These are phyloP conservation scores for Bombus affinis DNA, from an alignment of 1,140 invertebrate species.

Conservation along the genomic window DNA sequence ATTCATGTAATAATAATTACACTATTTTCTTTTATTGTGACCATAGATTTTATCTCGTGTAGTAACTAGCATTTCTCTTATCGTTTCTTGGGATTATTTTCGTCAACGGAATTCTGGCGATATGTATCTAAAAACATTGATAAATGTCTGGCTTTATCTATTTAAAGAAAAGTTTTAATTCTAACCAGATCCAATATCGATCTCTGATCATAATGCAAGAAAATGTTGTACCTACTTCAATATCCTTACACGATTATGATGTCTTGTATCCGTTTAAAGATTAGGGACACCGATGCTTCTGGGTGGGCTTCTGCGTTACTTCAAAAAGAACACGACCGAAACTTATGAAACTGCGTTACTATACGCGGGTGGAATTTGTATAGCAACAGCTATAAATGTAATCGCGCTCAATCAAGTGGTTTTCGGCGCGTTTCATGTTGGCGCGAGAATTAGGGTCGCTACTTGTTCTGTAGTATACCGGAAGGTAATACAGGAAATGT, in stretches of 20 bases:
- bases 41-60: not conserved
- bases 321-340: slow-evolving; percentile 76
- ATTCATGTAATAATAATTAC: not conserved
- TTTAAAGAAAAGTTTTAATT: not conserved
- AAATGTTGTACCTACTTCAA: not conserved
- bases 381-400: slow-evolving; percentile 82
- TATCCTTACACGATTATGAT: not conserved
- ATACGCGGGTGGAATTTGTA: slow-evolving; percentile 85
- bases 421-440: slow-evolving; percentile 84
- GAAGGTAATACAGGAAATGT: slow-evolving; percentile 80
- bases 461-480: slow-evolving; percentile 87
- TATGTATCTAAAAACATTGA: not conserved
- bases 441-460: slow-evolving; percentile 85
- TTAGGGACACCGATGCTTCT: slow-evolving; percentile 83
- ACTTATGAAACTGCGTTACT: slow-evolving; percentile 81
- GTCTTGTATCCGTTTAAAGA: slow-evolving; percentile 51
- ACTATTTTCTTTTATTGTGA: not conserved
- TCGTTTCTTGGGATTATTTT: too few species aligned
- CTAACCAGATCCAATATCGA: not conserved
- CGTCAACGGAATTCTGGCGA: too few species aligned
- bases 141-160: not conserved
- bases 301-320: slow-evolving; percentile 83
- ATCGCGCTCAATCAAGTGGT: slow-evolving; percentile 85
- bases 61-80: too few species aligned
- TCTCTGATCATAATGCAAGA: not conserved